Evolutionary conservation across 2,888 invertebrate genomes (phyloP).

Genomic region (Harmothoe impar): DNA sequence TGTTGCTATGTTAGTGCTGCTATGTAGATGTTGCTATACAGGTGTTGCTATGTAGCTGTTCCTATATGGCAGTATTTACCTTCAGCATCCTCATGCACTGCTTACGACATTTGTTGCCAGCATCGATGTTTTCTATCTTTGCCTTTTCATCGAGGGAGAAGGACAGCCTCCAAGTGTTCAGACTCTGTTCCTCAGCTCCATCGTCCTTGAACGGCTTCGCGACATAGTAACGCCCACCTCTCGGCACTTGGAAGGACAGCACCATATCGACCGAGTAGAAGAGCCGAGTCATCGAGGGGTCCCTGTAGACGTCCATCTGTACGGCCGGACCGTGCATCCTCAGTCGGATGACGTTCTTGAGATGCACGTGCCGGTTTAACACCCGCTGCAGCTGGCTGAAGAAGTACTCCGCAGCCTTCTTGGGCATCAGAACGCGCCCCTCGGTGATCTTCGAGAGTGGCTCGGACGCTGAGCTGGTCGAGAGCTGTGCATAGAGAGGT

Average conservation of each 20-base stretch:
- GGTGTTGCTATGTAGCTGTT: too few relatives aligned
- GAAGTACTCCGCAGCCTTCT: not conserved
- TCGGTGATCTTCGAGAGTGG: not conserved
- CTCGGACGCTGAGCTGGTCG: not conserved
- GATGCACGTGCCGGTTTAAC: not conserved
- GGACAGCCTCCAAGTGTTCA: not conserved
- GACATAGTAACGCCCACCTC: not conserved
- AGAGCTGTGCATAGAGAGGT: not conserved
- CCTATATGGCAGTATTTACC: too few relatives aligned
- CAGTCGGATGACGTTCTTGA: not conserved
- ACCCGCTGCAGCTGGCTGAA: not conserved
- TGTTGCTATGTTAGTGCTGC: too few relatives aligned
- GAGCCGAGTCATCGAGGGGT: not conserved
- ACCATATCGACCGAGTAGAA: not conserved
- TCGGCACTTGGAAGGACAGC: not conserved
- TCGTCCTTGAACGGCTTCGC: not conserved
- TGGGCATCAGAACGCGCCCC: not conserved
- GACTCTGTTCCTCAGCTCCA: not conserved
- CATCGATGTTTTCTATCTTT: not conserved
- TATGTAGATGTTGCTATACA: too few relatives aligned
- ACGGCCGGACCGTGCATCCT: not conserved
- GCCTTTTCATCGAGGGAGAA: constrained; percentile 4
- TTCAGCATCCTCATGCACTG: constrained; percentile 8
- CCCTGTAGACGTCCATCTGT: constrained; percentile 24
- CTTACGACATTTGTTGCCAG: constrained; percentile 10